Conservation (phyloP, 2,113 vertebrate species). For the Microtus pennsylvanicus region DNA sequence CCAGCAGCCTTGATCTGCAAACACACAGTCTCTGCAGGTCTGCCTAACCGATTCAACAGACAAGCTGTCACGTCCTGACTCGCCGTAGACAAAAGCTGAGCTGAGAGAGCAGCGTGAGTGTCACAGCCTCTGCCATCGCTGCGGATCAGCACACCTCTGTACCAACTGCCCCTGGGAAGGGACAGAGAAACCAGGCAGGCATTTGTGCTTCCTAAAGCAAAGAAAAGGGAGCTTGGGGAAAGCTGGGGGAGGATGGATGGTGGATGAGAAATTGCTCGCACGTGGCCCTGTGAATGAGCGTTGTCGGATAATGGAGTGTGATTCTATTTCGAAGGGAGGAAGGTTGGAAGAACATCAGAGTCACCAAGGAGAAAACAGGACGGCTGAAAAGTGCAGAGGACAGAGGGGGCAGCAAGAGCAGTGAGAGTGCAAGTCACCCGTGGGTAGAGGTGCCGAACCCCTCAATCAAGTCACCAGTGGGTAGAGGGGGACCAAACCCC, state of each 20-base stretch:
- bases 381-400: neutral
- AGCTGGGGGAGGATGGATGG: neutral
- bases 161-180: neutral
- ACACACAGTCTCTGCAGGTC: neutral
- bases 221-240: neutral
- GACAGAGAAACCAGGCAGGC: neutral
- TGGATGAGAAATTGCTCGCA: neutral
- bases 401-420: neutral
- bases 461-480: too few relatives aligned
- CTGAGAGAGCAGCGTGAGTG: neutral
- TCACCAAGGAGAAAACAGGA: too few relatives aligned
- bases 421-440: too few relatives aligned
- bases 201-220: neutral
- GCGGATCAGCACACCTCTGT: neutral
- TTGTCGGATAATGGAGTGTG: too few relatives aligned
- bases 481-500: too few relatives aligned
- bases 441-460: too few relatives aligned
- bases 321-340: neutral
- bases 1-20: neutral
- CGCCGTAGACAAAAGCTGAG: neutral
- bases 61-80: neutral
- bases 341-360: neutral
- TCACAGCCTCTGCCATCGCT: neutral
- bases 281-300: neutral
- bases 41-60: neutral